Conservation (phyloP, 2,113 vertebrate species). For the Platycercus adscitus region DNA sequence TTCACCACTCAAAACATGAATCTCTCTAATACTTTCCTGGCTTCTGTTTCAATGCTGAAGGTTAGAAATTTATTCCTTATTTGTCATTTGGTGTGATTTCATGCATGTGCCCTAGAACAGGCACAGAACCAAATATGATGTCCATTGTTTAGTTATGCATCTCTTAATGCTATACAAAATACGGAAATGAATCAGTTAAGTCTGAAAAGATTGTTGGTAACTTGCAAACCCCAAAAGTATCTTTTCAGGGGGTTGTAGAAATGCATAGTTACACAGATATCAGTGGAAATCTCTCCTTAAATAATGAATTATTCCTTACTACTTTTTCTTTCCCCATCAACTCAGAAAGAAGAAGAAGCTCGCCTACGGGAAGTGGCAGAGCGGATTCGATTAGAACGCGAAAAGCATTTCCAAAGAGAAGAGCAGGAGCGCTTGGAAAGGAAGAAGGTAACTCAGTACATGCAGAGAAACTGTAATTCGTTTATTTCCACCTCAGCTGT, state of each 20-base stretch:
- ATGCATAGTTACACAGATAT: not conserved
- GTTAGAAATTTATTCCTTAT: not conserved
- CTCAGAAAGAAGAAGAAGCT: slow-evolving; percentile 88
- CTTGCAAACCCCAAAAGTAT: not conserved
- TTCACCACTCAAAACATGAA: not conserved
- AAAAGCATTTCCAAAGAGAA: slow-evolving; percentile 93
- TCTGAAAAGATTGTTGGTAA: not conserved
- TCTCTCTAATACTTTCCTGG: not conserved
- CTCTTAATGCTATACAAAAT: not conserved
- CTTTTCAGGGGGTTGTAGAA: not conserved
- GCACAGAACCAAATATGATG: not conserved
- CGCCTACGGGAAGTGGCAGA: slow-evolving; percentile 88
- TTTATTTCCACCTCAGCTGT: not conserved
- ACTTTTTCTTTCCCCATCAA: not conserved
- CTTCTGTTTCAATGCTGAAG: not conserved
- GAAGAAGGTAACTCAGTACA: slow-evolving; percentile 85
- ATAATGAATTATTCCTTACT: not conserved
- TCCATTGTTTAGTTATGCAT: not conserved
- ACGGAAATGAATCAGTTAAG: not conserved
- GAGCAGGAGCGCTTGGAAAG: slow-evolving; percentile 95
- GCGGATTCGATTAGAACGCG: slow-evolving; percentile 85
- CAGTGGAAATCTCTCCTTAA: not conserved
- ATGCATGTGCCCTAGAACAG: not conserved
- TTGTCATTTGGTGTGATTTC: not conserved
- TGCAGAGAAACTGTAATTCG: not conserved